phyloP scores from a whole-genome alignment of 2,888 invertebrate species.

The Ophioninae sp. region DNA sequence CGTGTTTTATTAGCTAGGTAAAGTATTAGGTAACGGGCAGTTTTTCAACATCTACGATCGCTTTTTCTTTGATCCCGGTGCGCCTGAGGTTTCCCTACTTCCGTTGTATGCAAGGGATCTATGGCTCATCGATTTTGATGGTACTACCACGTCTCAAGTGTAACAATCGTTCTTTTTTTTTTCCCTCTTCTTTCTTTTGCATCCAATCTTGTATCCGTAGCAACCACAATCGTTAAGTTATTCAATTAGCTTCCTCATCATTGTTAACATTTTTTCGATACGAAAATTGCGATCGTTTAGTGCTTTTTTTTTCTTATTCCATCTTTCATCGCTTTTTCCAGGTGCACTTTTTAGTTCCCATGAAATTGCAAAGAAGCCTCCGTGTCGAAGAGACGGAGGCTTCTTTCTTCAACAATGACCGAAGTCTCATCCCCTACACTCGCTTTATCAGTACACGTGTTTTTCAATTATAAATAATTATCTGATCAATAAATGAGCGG shows the following conservation, averaged over 20 bases:
- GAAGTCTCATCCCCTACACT: background rate
- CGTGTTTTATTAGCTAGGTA: conserved; percentile 29
- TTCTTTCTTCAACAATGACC: background rate
- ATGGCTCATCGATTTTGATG: conserved; percentile 10
- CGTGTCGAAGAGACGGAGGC: background rate
- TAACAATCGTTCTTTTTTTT: background rate
- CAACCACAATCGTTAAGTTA: background rate
- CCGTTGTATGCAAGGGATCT: conserved; percentile 18
- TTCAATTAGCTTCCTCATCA: background rate
- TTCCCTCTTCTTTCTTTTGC: background rate
- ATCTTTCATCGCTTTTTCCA: background rate
- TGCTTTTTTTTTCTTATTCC: background rate
- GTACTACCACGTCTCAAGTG: conserved; percentile 6
- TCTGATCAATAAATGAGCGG: conserved; percentile 12
- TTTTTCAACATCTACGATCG: conserved; percentile 17
- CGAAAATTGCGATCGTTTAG: background rate
- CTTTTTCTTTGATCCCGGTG: conserved; percentile 39
- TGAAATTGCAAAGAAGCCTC: no score
- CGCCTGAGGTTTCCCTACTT: conserved; percentile 18
- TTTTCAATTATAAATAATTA: conserved; percentile 16
- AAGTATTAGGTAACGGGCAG: conserved; percentile 15
- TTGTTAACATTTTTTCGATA: background rate
- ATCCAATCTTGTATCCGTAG: background rate
- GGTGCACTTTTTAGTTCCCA: background rate
- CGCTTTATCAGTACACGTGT: background rate